A percentile compares a stretch with the other conserved stretches of the same genome.
Conservation (phyloP, 2,797 vertebrate species). For the Taenioides sp. region DNA sequence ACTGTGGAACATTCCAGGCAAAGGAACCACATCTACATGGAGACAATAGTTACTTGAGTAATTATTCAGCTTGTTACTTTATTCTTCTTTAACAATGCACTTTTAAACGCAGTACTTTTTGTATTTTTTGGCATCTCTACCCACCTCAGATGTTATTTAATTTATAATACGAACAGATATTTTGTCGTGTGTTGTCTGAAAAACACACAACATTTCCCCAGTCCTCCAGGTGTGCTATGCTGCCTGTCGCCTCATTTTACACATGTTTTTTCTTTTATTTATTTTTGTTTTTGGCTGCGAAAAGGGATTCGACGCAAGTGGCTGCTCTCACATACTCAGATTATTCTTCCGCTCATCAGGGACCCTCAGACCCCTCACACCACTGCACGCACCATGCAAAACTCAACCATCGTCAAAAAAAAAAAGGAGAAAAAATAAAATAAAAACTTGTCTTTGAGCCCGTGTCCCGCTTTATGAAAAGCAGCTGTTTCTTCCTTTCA, state of each 20-base stretch:
- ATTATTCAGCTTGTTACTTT: background rate
- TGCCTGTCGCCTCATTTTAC: constrained; percentile 57
- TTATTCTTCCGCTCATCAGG: constrained; percentile 62
- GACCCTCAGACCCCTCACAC: constrained; percentile 60
- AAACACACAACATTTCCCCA: constrained; percentile 34
- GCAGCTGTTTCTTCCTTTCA: constrained; percentile 65
- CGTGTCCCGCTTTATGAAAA: constrained; percentile 55
- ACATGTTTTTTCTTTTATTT: constrained; percentile 31
- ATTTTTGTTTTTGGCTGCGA: constrained; percentile 45
- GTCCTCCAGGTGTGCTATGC: constrained; percentile 48
- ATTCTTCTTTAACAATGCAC: too few species aligned
- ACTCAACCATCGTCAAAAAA: constrained; percentile 30
- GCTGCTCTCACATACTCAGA: constrained; percentile 58
- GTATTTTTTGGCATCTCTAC: background rate
- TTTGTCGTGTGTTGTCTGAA: constrained; percentile 30
- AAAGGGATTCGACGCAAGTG: constrained; percentile 61
- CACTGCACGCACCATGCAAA: constrained; percentile 32
- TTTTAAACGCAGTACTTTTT: background rate
- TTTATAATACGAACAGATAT: constrained; percentile 9
- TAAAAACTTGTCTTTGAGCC: constrained; percentile 42
- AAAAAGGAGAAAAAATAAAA: background rate
- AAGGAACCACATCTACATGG: too few species aligned
- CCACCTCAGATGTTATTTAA: background rate
- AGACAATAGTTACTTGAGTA: background rate
- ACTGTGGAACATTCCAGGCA: too few species aligned